Percentiles rank a stretch among this genome's conserved stretches.
These are phyloP conservation scores for Echinarachnius parma DNA, from an alignment of 53 echinoderm and acorn worm genomes.

Conservation along the genomic window DNA sequence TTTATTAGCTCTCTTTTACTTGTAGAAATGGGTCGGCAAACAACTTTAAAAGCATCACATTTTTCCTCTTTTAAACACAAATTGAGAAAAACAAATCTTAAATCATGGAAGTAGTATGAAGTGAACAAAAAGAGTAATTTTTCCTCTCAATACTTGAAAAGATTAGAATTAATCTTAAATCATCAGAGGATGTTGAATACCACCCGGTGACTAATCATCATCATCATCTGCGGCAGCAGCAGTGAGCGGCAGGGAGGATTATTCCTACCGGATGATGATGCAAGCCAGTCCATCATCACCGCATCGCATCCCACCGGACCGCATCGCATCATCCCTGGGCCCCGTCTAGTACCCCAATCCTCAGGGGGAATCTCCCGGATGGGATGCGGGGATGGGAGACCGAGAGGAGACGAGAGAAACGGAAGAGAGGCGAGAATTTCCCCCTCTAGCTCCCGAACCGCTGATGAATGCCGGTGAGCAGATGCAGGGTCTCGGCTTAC, in stretches of 20 bases:
- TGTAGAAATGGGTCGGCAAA: too few species aligned
- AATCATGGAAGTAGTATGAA: too few species aligned
- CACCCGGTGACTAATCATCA: slow-evolving; percentile 38
- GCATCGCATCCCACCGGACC: slow-evolving; percentile 20
- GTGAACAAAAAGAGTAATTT: slow-evolving; percentile 13
- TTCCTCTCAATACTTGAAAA: too few species aligned
- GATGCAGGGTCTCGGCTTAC: slow-evolving; percentile 35
- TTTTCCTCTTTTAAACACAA: too few species aligned
- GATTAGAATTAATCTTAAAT: slow-evolving; percentile 35
- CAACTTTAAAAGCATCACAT: too few species aligned
- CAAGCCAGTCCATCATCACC: slow-evolving; percentile 44
- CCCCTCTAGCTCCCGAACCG: slow-evolving; percentile 24
- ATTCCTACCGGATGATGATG: slow-evolving; percentile 27
- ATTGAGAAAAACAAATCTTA: too few species aligned
- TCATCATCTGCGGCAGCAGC: too few species aligned
- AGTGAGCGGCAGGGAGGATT: too few species aligned
- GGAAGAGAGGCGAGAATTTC: slow-evolving; percentile 32
- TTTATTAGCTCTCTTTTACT: too few species aligned
- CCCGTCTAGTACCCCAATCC: background rate
- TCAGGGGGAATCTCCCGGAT: slow-evolving; percentile 38
- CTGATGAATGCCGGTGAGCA: slow-evolving; percentile 2
- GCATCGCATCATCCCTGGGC: too few species aligned
- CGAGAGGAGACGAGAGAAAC: background rate
- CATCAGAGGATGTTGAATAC: slow-evolving; percentile 19
- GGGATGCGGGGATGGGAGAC: slow-evolving; percentile 1